These are phyloP conservation scores for Oscarella lobularis DNA, from an alignment of 37 sponge, comb jelly and placozoan genomes.

Conservation along the genomic window DNA sequence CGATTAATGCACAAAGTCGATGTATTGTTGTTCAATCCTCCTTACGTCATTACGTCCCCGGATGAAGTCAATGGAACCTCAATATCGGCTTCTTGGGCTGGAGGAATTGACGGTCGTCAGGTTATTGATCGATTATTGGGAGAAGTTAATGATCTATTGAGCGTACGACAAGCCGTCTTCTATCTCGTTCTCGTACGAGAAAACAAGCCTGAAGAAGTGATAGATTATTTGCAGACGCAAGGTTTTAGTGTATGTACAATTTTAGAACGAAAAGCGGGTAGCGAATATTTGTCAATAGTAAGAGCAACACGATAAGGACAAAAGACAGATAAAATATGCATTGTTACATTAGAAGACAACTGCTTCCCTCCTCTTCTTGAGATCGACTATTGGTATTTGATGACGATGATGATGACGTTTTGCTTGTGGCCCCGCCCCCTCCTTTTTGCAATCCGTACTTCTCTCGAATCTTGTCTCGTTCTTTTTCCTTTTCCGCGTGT, in stretches of 20 bases:
- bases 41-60: conserved; percentile 77
- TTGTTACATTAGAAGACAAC: neutral
- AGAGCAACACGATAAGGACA: no score
- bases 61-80: conserved; percentile 29
- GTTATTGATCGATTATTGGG: conserved; percentile 75
- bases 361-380: neutral
- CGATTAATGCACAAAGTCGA: conserved; percentile 56
- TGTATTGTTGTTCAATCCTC: conserved; percentile 88
- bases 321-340: no score
- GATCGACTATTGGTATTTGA: no score
- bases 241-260: neutral
- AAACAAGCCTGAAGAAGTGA: conserved; percentile 62
- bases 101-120: conserved; percentile 81
- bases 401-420: no score
- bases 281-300: no score
- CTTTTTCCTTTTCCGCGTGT: neutral
- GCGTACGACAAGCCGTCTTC: conserved; percentile 57
- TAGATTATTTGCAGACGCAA: neutral
- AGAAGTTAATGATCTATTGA: conserved; percentile 36
- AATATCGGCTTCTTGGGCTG: conserved; percentile 89
- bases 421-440: no score
- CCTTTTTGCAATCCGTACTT: neutral
- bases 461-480: neutral
- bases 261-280: neutral
- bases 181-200: conserved; percentile 61